phyloP scores from a whole-genome alignment of 2,888 invertebrate species.

The Fragum sueziense region DNA sequence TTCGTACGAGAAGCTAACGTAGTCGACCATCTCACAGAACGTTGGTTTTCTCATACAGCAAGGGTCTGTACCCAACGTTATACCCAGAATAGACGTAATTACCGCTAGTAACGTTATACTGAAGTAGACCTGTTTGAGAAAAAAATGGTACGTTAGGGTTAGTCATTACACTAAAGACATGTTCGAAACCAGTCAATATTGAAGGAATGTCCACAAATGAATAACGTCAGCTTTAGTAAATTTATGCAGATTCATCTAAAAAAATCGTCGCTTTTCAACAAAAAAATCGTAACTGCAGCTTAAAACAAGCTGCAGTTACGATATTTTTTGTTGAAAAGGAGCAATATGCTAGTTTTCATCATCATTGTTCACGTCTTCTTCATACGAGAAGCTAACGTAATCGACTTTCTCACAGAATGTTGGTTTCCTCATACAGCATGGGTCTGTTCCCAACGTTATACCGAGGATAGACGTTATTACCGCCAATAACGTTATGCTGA shows the following conservation, averaged over 20 bases:
- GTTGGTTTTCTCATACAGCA: conserved; percentile 16
- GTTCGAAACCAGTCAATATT: too few species aligned
- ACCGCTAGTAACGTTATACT: conserved; percentile 30
- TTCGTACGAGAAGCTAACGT: conserved; percentile 3
- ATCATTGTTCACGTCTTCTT: too few species aligned
- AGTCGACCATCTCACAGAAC: conserved; percentile 9
- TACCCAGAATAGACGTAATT: conserved; percentile 36
- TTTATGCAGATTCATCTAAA: too few species aligned
- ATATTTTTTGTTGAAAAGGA: too few species aligned
- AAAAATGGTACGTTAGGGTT: too few species aligned
- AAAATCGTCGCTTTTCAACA: too few species aligned
- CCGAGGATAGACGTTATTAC: conserved; percentile 41
- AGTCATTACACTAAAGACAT: too few species aligned
- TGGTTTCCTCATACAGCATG: conserved; percentile 13
- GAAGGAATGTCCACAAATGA: too few species aligned
- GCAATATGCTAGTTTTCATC: too few species aligned
- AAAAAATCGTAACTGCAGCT: too few species aligned
- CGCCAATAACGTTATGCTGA: conserved; percentile 31
- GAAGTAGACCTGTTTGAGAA: conserved; percentile 48
- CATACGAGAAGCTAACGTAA: conserved; percentile 5
- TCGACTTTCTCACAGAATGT: conserved; percentile 10
- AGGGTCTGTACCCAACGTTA: conserved; percentile 46
- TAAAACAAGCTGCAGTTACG: too few species aligned
- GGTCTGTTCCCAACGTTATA: conserved; percentile 47
- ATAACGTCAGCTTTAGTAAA: too few species aligned